Base-by-base conservation (phyloP, 1,140 invertebrate species). In the Grapholita molesta region DNA sequence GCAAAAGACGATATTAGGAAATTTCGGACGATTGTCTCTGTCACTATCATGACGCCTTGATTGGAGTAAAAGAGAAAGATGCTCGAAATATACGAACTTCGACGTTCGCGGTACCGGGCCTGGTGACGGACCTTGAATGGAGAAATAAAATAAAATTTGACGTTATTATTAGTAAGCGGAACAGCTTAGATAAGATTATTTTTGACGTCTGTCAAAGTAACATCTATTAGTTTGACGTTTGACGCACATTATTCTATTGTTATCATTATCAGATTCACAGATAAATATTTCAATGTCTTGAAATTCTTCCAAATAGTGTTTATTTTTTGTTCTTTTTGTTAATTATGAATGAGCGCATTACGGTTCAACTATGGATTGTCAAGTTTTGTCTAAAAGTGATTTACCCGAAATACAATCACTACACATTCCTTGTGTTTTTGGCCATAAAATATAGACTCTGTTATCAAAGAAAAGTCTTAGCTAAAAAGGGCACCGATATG, bases 391-490 rank as follows among this genome's bases (percentile, higher is more conserved):
- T 91, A 69, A 89, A 85, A 86, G 38, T 91, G 57, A 70, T 86
- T 33, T 91, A 88, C 83, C 89, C 89, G 81, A 91, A 91, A 75
- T 86, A 84, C 78, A 89, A 91, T 75, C 75, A 69, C 35, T 79
- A 83, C 52, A 73, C 72, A 35, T 90, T 91, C 73, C 78, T 90
- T 8, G 84, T 88, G 64, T 91, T 81, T 69, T 79, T 91, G 25
- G 79, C 85, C 65, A 86, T 91, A 75, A 91, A 89, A 71, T 88
- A 81, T 71, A 85, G 87, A 74, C 81, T 88, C 73, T 78, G 77
- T 71, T 72, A 74, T 55, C 65, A 77, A 33, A 88, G 75, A 66
- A 78, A 52, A 67, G 55, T 64, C 12, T 55, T 70, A 35, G 66
- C 30, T 32, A 52, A 21, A 5, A 74, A 57, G 30, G 68, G 65